Evolutionary conservation across 2,888 invertebrate species (phyloP), one percentile per base, ranked within the genome.

Genomic region (Watsonalla binaria): DNA sequence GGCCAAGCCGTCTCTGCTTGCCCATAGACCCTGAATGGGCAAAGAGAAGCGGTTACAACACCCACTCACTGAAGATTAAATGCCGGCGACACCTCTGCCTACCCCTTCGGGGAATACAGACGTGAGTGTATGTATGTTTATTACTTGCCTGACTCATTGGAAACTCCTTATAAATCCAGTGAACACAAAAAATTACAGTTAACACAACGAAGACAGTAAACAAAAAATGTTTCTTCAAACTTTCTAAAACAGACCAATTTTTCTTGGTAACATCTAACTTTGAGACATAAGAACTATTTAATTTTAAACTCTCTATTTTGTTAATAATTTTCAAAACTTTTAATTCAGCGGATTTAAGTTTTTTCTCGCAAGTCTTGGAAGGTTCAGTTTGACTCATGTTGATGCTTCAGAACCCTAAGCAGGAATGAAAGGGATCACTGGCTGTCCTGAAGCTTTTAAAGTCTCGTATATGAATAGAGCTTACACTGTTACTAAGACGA

Each of bases 241-340:
- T 66, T 52, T 50, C 39, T 1, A 34, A 39, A n/a, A 51, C 35
- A 11, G 46, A 42, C 0, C 11, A 7, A 37, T 35, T 54, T 47
- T 45, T 49, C 11, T 48, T 62, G 5, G 61, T 68, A 39, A 82
- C 54, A 45, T 76, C 59, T 42, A 90, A 61, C 8, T 66, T 70
- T 0, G 82, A 76, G 53, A 82, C 65, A 53, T 76, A 77, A 0
- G 74, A 66, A 60, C 68, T 69, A 53, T 61, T 77, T 5, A 90
- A 66, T 59, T 86, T 83, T 5, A 81, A 70, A 57, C 55, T 61
- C 2, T 85, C 74, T 2, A 89, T 83, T 75, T 86, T 90, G 14
- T 65, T 72, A 0, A 89, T 50, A 53, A 90, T 84, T 72, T 84
- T 87, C 5, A 68, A 58, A 4, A 90, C 46, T 77, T 84, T 88